These are phyloP conservation scores for Ectemnius continuus DNA, from an alignment of 2,888 invertebrate genomes.

Conservation along the genomic window DNA sequence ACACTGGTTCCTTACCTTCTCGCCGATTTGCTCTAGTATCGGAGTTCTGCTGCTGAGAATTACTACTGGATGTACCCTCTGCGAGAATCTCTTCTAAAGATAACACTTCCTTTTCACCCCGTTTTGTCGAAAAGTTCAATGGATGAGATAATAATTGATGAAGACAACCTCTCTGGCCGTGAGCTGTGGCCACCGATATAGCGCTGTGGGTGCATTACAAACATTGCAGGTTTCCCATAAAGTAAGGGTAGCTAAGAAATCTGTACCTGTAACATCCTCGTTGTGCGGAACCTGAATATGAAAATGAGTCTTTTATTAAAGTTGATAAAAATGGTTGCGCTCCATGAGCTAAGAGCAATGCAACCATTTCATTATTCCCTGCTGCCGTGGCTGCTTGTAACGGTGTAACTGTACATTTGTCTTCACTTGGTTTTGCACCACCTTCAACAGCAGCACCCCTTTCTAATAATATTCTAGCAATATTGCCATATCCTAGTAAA, in stretches of 20 bases:
- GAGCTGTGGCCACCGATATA: constrained; percentile 93
- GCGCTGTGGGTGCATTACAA: constrained; percentile 80
- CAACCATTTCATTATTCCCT: constrained; percentile 89
- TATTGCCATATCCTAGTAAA: constrained; percentile 80
- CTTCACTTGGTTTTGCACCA: constrained; percentile 89
- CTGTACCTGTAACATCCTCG: constrained; percentile 88
- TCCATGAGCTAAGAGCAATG: constrained; percentile 88
- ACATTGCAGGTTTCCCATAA: constrained; percentile 6
- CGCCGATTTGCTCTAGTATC: constrained; percentile 73
- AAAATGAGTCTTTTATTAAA: constrained; percentile 88
- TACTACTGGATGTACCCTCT: constrained; percentile 83
- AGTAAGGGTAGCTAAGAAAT: not conserved
- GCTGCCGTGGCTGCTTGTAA: constrained; percentile 92
- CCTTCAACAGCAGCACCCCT: constrained; percentile 92
- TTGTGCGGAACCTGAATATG: constrained; percentile 92
- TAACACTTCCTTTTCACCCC: constrained; percentile 85
- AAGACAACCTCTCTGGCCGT: constrained; percentile 89
- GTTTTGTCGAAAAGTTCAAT: constrained; percentile 80
- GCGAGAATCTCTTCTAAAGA: constrained; percentile 94
- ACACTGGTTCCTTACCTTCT: constrained; percentile 74
- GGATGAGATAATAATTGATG: constrained; percentile 89
- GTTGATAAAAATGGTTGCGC: constrained; percentile 94
- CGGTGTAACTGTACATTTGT: constrained; percentile 92
- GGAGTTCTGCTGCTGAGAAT: constrained; percentile 72
- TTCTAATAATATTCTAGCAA: constrained; percentile 84